phyloP scores from a whole-genome alignment of 2,113 vertebrate genomes.

The Pica pica region DNA sequence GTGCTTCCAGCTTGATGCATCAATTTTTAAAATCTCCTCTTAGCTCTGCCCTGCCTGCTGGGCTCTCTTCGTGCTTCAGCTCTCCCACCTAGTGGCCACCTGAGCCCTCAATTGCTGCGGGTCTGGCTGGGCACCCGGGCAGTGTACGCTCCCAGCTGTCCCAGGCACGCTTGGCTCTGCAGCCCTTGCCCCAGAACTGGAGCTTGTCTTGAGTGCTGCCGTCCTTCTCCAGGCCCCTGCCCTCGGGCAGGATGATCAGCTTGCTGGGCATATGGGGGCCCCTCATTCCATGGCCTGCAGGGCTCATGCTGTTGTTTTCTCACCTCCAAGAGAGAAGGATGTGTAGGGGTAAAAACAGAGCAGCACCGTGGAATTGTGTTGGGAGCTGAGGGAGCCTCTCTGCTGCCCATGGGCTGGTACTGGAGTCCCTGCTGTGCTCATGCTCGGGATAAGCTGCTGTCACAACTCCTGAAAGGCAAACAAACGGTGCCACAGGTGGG shows the following conservation, averaged over 20 bases:
- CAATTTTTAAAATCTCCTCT: not conserved
- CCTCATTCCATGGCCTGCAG: not conserved
- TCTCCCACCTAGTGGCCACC: not conserved
- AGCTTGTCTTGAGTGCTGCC: not conserved
- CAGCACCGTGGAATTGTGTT: accelerated
- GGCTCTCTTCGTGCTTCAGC: not conserved
- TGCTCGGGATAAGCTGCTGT: not conserved
- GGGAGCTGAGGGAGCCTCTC: not conserved
- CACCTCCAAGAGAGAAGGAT: not conserved
- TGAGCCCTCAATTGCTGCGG: accelerated
- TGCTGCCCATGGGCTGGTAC: not conserved
- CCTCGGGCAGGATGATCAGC: not conserved
- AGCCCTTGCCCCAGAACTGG: not conserved
- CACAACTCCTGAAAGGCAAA: not conserved
- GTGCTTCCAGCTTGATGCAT: not conserved
- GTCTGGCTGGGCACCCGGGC: accelerated
- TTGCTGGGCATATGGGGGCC: not conserved
- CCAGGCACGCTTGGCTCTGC: accelerated
- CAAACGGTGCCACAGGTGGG: accelerated
- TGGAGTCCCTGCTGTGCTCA: not conserved
- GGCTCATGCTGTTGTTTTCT: not conserved
- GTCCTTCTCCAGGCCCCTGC: not conserved
- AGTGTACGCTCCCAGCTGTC: not conserved
- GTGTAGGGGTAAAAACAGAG: not conserved
- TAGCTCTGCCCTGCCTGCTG: not conserved